phyloP scores from a whole-genome alignment of 2,113 vertebrate species.

The Agapornis roseicollis region DNA sequence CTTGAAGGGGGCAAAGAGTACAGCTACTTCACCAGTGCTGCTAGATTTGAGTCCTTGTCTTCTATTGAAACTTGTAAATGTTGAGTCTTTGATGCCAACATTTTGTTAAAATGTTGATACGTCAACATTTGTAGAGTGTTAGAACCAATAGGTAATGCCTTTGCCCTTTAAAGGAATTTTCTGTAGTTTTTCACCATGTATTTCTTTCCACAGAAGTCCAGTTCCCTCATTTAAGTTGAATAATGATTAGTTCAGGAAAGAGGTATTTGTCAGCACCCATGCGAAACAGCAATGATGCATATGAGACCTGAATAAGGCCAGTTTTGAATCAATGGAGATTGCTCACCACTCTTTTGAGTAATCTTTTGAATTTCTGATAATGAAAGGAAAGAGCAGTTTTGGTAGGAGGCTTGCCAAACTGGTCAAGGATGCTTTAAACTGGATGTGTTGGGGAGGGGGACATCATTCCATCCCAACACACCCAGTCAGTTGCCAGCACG shows the following conservation, averaged over 20 bases:
- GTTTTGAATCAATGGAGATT: neutral
- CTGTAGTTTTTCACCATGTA: accelerated
- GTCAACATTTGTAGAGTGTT: neutral
- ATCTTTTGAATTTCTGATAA: neutral
- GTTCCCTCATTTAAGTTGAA: neutral
- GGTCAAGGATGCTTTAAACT: too few species aligned
- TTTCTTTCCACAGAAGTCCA: neutral
- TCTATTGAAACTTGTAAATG: neutral
- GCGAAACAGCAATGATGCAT: neutral
- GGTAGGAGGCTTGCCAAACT: too few species aligned
- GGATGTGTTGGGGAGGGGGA: too few species aligned
- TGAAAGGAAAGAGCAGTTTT: too few species aligned
- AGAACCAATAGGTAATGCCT: neutral
- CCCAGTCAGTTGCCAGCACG: too few species aligned
- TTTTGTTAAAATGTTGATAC: neutral
- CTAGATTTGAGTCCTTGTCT: neutral
- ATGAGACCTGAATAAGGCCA: neutral
- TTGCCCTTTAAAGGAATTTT: neutral
- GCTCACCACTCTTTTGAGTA: neutral
- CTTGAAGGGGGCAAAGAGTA: neutral
- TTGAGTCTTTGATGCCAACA: neutral
- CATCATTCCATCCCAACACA: too few species aligned
- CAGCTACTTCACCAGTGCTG: neutral
- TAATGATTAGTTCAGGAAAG: neutral
- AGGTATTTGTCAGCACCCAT: neutral